phyloP scores from a whole-genome alignment of 2,113 vertebrate species.

The Calyptomena viridis region DNA sequence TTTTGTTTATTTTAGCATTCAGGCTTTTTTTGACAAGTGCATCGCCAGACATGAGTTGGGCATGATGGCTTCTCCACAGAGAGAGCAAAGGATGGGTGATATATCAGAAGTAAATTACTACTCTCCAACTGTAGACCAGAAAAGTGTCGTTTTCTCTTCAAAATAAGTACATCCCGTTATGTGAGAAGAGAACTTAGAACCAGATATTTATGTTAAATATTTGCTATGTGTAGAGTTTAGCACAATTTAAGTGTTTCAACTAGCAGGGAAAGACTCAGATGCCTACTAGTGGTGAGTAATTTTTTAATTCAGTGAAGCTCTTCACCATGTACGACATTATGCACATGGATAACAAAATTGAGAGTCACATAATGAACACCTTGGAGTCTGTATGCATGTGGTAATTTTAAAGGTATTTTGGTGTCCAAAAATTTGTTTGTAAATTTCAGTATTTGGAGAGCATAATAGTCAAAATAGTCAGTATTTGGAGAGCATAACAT shows the following conservation, averaged over 20 bases:
- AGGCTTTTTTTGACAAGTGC: neutral
- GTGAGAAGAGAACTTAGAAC: neutral
- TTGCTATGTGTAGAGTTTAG: neutral
- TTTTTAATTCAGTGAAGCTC: neutral
- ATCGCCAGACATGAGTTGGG: accelerated
- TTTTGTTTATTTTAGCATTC: neutral
- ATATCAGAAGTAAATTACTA: neutral
- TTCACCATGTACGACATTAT: neutral
- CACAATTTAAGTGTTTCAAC: neutral
- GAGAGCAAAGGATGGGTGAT: neutral
- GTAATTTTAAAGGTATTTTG: neutral
- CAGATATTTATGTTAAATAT: neutral
- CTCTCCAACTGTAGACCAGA: neutral
- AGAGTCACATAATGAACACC: neutral
- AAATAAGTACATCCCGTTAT: neutral
- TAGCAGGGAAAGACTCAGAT: neutral
- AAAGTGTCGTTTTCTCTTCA: neutral
- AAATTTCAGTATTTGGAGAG: neutral
- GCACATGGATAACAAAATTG: neutral
- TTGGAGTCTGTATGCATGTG: neutral
- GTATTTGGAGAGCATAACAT: neutral
- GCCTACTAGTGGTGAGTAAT: constrained; percentile 1
- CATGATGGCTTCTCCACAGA: neutral
- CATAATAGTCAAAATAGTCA: neutral
- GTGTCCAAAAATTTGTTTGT: neutral